Evolutionary conservation across 1,140 invertebrate genomes (phyloP), one percentile per base, ranked within the genome.

Genomic region (Helicoverpa armigera): DNA sequence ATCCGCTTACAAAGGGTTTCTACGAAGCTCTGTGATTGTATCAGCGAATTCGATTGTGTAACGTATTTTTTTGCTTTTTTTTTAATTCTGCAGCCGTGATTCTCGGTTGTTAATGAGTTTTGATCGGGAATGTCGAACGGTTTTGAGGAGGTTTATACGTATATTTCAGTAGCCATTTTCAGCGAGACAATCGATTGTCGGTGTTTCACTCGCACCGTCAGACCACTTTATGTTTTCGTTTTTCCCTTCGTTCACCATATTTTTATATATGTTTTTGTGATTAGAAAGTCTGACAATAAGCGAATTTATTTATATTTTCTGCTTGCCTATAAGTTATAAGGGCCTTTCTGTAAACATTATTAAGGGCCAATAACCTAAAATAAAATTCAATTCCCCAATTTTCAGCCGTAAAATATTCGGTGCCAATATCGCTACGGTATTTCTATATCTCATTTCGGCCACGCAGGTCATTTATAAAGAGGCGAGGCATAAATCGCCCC

Each of bases 21-120:
- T 29, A 29, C 74, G 73, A 83, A 83, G 83, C 86, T 89, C 86
- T 87, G 85, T 86, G 87, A 86, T 88, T 85, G 85, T 89, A 88
- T 88, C 85, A 58, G 14, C 18, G 60, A 82, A 84, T 85, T 79
- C 73, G 86, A 87, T 87, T 84, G 82, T 67, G 85, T 84, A 84
- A 82, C 84, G 65, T 81, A 76, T 80, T 81, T 80, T 81, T 83
- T 86, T 81, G 83, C 75, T 61, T 83, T 79, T 67, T n/a, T 86
- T 87, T 76, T 82, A 82, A 51, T 81, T 76, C 31, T 79, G 50
- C 29, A 69, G 23, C 13, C 79, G 48, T 73, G 70, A 76, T 61
- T 61, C 73, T 61, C 18, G 9, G 50, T 67, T 67, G 29, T 54
- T 77, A 77, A 65, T 65, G 48, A 65, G 61, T 43, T 77, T 67